Evolutionary conservation across 2,113 vertebrate species (phyloP).

Genomic region (Neoarius graeffei): DNA sequence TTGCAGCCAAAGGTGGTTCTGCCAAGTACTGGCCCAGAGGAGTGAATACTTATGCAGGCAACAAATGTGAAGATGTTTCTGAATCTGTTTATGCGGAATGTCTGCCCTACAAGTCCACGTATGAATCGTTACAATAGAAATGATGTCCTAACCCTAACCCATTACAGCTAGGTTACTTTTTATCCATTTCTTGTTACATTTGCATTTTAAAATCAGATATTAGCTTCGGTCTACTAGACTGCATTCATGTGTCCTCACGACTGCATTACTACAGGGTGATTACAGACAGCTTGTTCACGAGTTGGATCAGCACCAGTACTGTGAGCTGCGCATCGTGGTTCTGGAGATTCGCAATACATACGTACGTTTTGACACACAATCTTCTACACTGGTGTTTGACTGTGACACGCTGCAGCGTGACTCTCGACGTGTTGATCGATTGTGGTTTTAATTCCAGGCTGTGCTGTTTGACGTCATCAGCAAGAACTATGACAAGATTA

Average conservation of each 20-base stretch:
- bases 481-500: slow-evolving; percentile 91
- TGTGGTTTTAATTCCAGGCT: slow-evolving; percentile 69
- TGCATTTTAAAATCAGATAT: not conserved
- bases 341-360: slow-evolving; percentile 86
- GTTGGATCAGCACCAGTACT: slow-evolving; percentile 82
- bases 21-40: not conserved
- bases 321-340: slow-evolving; percentile 81
- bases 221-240: not conserved
- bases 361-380: slow-evolving; percentile 67
- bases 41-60: not conserved
- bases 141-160: too few species aligned
- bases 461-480: slow-evolving; percentile 83
- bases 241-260: not conserved
- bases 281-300: slow-evolving; percentile 87
- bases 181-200: not conserved
- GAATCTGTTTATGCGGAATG: not conserved
- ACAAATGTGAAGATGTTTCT: not conserved
- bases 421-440: not conserved
- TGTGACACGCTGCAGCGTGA: too few species aligned
- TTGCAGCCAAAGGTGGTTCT: not conserved
- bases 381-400: not conserved
- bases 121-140: not conserved
- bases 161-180: not conserved
- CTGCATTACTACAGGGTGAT: slow-evolving; percentile 76
- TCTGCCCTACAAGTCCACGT: not conserved